Conservation (phyloP, 2,888 invertebrate species). For the Anthoptus insignis region DNA sequence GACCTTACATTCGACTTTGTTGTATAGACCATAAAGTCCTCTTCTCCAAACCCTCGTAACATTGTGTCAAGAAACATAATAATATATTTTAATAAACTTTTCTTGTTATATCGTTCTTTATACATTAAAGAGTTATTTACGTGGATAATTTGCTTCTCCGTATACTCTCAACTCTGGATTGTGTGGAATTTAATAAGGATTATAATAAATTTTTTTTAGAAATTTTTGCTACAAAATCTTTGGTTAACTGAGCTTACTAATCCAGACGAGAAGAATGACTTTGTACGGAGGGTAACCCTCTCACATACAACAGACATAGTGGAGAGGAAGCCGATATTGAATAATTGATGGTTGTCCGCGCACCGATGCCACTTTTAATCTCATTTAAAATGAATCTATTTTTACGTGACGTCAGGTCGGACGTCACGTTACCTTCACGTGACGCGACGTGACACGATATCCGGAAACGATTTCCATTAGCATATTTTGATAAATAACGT, state of each 20-base stretch:
- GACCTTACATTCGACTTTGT: slow-evolving; percentile 10
- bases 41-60: too few species aligned
- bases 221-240: too few species aligned
- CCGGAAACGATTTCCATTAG: slow-evolving; percentile 55
- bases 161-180: too few species aligned
- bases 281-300: too few species aligned
- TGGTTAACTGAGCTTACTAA: too few species aligned
- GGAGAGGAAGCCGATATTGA: slow-evolving; percentile 55
- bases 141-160: slow-evolving; percentile 70
- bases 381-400: slow-evolving; percentile 66
- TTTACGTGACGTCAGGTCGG: slow-evolving; percentile 47
- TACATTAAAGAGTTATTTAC: slow-evolving; percentile 76
- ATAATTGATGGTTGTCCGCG: slow-evolving; percentile 66
- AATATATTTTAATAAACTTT: too few species aligned
- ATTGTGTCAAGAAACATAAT: too few species aligned
- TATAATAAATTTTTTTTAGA: too few species aligned
- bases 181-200: too few species aligned
- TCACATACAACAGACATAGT: too few species aligned
- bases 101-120: too few species aligned
- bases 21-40: slow-evolving; percentile 41
- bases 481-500: slow-evolving; percentile 53
- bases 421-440: slow-evolving; percentile 49
- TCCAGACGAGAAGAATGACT: too few species aligned
- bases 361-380: slow-evolving; percentile 67
- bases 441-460: slow-evolving; percentile 48